phyloP scores from a whole-genome alignment of 2,113 vertebrate genomes.

The Archocentrus centrarchus region DNA sequence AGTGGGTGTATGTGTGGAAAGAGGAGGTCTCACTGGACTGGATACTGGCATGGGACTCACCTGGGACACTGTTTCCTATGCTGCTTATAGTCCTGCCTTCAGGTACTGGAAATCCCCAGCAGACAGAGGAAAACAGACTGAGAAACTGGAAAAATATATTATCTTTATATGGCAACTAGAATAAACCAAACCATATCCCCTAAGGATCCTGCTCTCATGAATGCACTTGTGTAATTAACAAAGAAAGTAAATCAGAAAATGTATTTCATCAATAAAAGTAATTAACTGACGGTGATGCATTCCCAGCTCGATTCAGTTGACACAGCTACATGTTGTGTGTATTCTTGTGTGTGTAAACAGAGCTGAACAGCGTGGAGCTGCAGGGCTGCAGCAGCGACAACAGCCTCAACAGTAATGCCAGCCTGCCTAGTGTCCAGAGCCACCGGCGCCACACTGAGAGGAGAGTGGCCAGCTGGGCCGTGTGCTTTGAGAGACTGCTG shows the following conservation, averaged over 20 bases:
- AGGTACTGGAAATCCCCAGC: not conserved
- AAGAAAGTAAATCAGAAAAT: not conserved
- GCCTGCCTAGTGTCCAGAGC: constrained; percentile 94
- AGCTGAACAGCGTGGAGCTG: constrained; percentile 88
- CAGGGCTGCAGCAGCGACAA: constrained; percentile 92
- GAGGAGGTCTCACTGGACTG: not conserved
- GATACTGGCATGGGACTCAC: not conserved
- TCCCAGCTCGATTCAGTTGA: not conserved
- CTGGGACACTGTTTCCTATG: not conserved
- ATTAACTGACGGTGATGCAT: not conserved
- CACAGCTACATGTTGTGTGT: constrained; percentile 30
- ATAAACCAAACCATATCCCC: not conserved
- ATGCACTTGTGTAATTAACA: not conserved
- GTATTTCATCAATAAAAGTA: not conserved
- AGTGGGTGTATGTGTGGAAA: not conserved
- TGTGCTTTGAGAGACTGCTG: constrained; percentile 96
- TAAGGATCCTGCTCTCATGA: not conserved
- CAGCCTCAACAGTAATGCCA: constrained; percentile 96
- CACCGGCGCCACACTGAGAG: constrained; percentile 89
- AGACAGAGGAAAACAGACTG: not conserved
- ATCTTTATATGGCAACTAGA: not conserved
- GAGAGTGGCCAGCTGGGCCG: constrained; percentile 95
- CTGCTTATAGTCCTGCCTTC: not conserved
- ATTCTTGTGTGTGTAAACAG: constrained; percentile 70
- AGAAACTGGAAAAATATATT: not conserved